Base-by-base conservation (phyloP, 2,113 vertebrate genomes). In the Gavialis gangeticus region DNA sequence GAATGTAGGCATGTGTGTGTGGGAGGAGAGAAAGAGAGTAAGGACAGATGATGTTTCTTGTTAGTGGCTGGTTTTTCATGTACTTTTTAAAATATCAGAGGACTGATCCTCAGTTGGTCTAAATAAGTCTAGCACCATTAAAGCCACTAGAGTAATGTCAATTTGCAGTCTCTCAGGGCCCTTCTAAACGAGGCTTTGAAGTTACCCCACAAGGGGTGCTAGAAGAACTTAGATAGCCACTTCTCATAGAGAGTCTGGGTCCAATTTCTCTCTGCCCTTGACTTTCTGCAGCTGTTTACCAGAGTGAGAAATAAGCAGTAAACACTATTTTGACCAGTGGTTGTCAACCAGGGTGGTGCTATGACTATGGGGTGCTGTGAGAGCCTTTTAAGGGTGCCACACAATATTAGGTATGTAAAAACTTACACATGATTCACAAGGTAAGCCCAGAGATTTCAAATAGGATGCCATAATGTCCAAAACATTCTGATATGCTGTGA, bases 41-140 rank as follows among this genome's bases (percentile, higher is more conserved):
- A 62, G 81, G 91, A 82, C 19, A 34, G n/a, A 86, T 82, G 75
- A 96, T 57, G 59, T 94, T 85, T 76, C 55, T 81, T 90, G 6
- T 79, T 84, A 76, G 82, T 28, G 27, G 75, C 22, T 0, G 9
- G 27, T 87, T 75, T 85, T 91, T 56, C 75, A 75, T 25, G 21
- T 66, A 46, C 12, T 85, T 18, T 77, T 76, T 82, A 76, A 92
- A 94, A 88, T 73, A 4, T 8, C 66, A 88, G 27, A 3, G 14
- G 58, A 19, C 8, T 87, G 4, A 19, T 90, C 60, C 28, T 59
- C 46, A 83, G 14, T 75, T 88, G 62, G 13, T 66, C 60, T 85
- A 94, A 82, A 92, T 59, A 0, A 0, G 12, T 34, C 27, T 55
- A 77, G 30, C 25, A 94, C 25, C 37, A 25, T 59, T 19, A 62